Evolutionary conservation across 1,140 invertebrate genomes (phyloP).

Genomic region (Drosophila pectinifera): DNA sequence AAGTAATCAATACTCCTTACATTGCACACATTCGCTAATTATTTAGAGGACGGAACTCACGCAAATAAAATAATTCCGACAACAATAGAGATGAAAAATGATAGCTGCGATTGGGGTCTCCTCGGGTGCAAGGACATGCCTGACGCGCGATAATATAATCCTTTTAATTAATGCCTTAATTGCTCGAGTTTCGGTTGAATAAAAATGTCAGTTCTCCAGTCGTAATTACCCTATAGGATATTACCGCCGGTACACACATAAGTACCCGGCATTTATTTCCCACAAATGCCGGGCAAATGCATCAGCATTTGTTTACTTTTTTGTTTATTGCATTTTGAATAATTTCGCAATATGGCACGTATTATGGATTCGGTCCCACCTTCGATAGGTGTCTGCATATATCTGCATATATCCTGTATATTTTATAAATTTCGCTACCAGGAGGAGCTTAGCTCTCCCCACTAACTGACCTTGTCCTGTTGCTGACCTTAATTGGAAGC

Average conservation of each 20-base stretch:
- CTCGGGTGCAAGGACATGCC: neutral
- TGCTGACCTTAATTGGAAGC: slow-evolving; percentile 7
- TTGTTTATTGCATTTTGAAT: slow-evolving; percentile 8
- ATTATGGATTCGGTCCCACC: slow-evolving; percentile 8
- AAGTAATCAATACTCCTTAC: slow-evolving; percentile 28
- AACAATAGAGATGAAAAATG: slow-evolving; percentile 19
- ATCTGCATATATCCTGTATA: neutral
- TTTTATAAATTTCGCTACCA: slow-evolving; percentile 3
- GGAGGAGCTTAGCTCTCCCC: neutral
- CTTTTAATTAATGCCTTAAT: slow-evolving; percentile 4
- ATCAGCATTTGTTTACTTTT: neutral
- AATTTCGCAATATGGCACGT: slow-evolving; percentile 18
- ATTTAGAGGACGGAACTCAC: slow-evolving; percentile 45
- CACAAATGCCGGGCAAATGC: slow-evolving; percentile 3
- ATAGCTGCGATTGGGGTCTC: neutral
- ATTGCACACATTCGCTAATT: slow-evolving; percentile 18
- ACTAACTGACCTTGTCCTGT: slow-evolving; percentile 7
- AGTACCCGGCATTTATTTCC: neutral
- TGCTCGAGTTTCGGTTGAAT: neutral
- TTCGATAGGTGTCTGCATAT: neutral
- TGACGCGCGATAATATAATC: neutral
- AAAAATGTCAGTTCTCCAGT: neutral
- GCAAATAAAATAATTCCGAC: slow-evolving; percentile 25
- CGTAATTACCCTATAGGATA: neutral
- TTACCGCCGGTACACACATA: neutral